Percentiles rank a stretch among this genome's conserved stretches.
phyloP scores from a whole-genome alignment of 2,797 vertebrate genomes.

The Hippopotamyrus pictus region DNA sequence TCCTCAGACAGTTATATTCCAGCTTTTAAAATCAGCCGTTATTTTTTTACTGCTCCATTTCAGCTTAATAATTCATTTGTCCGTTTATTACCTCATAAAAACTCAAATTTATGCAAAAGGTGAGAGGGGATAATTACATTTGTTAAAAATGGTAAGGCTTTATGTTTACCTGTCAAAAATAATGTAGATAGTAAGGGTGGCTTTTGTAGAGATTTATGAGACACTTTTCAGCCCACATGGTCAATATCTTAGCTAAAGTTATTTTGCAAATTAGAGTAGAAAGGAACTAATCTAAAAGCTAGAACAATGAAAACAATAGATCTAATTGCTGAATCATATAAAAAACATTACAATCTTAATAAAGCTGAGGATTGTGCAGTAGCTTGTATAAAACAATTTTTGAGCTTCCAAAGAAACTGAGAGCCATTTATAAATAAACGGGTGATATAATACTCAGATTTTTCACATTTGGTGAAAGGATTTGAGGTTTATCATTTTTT shows the following conservation, averaged over 20 bases:
- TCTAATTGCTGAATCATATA: background rate
- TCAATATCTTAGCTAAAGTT: background rate
- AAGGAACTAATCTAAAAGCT: background rate
- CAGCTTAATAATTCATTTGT: conserved; percentile 21
- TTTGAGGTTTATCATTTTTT: background rate
- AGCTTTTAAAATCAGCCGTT: conserved; percentile 18
- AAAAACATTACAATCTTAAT: background rate
- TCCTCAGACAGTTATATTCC: conserved; percentile 16
- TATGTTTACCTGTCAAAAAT: conserved; percentile 15
- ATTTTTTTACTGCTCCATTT: conserved; percentile 22
- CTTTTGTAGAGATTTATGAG: background rate
- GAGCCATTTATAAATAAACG: background rate
- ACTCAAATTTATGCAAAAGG: conserved; percentile 9
- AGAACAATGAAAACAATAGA: background rate
- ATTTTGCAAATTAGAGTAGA: background rate
- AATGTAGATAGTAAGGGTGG: background rate
- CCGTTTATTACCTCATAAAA: conserved; percentile 19
- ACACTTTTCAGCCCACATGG: conserved; percentile 4
- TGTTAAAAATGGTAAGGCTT: conserved; percentile 19
- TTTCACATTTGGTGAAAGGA: background rate
- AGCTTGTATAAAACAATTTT: background rate
- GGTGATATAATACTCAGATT: background rate
- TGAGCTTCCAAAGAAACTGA: background rate
- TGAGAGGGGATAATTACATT: conserved; percentile 21
- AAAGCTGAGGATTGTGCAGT: background rate